Conservation (phyloP, 2,113 vertebrate genomes). For the Suncus etruscus region DNA sequence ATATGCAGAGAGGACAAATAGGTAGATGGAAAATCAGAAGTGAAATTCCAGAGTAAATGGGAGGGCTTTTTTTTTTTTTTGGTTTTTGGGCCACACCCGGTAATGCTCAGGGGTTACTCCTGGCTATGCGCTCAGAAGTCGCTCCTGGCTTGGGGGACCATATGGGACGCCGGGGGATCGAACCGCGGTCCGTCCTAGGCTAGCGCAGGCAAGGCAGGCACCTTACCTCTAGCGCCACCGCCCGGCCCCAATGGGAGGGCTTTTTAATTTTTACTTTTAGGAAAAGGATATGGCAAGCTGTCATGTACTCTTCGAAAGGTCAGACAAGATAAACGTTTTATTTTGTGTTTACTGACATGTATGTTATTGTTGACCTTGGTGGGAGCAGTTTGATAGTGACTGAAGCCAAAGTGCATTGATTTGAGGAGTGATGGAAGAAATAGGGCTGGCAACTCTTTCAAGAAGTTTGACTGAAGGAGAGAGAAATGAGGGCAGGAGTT, state of each 20-base stretch:
- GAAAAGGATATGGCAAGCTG: neutral
- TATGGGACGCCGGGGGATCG: no score
- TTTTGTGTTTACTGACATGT: constrained; percentile 71
- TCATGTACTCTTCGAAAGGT: constrained; percentile 48
- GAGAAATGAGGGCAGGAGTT: constrained; percentile 49
- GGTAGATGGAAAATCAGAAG: neutral
- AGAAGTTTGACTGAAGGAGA: constrained; percentile 66
- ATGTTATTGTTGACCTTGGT: constrained; percentile 81
- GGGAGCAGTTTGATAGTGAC: constrained; percentile 80
- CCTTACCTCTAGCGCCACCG: no score
- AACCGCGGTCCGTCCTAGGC: no score
- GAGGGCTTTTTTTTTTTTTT: neutral
- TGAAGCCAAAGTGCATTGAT: constrained; percentile 80
- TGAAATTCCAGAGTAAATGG: neutral
- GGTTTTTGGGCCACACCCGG: no score
- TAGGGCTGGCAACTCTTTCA: constrained; percentile 72
- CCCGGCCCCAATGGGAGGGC: neutral
- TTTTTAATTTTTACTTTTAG: neutral
- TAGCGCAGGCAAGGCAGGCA: no score
- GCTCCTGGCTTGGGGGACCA: no score
- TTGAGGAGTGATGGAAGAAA: constrained; percentile 80
- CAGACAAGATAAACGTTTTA: constrained; percentile 54
- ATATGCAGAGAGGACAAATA: constrained; percentile 16
- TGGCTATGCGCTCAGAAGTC: no score
- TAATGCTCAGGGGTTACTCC: no score